Evolutionary conservation across 2,797 vertebrate species (phyloP).

Genomic region (Arrhamphus sclerolepis): DNA sequence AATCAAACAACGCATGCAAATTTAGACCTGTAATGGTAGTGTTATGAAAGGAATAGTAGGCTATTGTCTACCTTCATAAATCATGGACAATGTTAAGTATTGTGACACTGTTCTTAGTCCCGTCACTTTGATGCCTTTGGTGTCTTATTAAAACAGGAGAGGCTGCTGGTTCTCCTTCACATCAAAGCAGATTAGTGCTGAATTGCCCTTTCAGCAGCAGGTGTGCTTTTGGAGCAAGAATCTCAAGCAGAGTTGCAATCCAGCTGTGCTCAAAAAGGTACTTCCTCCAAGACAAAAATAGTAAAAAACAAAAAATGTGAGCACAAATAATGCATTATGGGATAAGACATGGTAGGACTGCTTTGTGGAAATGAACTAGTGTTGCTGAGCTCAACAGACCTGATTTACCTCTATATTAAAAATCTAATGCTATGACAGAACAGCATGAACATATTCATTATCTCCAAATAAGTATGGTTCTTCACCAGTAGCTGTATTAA

Average conservation of each 20-base stretch:
- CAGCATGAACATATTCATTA: too few species aligned
- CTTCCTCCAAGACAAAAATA: neutral
- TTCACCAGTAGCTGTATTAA: too few species aligned
- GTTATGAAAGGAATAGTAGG: conserved; percentile 20
- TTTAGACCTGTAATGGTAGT: conserved; percentile 9
- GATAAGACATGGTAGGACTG: neutral
- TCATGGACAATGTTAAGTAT: conserved; percentile 13
- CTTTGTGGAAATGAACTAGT: neutral
- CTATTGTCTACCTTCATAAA: conserved; percentile 9
- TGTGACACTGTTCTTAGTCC: conserved; percentile 18
- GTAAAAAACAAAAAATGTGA: conserved; percentile 4
- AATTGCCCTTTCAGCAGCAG: conserved; percentile 57
- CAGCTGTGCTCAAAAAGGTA: conserved; percentile 43
- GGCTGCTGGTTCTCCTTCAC: conserved; percentile 45
- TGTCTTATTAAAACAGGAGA: conserved; percentile 37
- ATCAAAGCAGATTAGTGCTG: conserved; percentile 61
- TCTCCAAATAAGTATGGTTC: too few species aligned
- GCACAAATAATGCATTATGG: neutral
- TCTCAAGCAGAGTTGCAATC: conserved; percentile 20
- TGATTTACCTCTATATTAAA: too few species aligned
- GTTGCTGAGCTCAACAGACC: too few species aligned
- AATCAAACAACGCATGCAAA: conserved; percentile 7
- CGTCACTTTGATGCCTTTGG: conserved; percentile 46
- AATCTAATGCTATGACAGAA: too few species aligned
- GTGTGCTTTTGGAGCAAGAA: conserved; percentile 49